Conservation (phyloP, 2,113 vertebrate genomes). For the Pardalotus punctatus region DNA sequence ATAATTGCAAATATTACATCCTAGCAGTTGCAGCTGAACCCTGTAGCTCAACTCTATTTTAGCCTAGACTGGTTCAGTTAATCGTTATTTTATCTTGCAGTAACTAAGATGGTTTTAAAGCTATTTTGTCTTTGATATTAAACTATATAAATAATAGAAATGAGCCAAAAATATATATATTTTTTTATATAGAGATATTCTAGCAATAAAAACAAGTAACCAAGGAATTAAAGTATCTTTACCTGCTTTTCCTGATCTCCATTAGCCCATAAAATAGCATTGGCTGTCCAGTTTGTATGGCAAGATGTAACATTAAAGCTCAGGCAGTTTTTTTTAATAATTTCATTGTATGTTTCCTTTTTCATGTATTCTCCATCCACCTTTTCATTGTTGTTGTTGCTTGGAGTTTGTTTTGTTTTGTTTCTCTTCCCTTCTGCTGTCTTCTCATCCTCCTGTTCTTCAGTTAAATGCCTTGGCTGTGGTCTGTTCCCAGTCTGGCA, state of each 20-base stretch:
- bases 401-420: neutral
- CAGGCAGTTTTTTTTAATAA: neutral
- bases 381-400: neutral
- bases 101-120: neutral
- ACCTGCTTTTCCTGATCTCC: neutral
- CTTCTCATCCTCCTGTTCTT: neutral
- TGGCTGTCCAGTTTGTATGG: neutral
- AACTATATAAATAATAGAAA: neutral
- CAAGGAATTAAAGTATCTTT: neutral
- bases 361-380: neutral
- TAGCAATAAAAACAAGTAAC: neutral
- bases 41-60: neutral
- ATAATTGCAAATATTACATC: constrained; percentile 8
- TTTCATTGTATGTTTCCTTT: neutral
- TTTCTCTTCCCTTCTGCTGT: neutral
- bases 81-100: neutral
- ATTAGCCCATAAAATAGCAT: neutral
- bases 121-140: neutral
- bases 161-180: neutral
- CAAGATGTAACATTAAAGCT: neutral
- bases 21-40: neutral
- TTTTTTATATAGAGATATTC: neutral
- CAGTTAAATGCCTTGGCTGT: neutral
- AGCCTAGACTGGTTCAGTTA: neutral
- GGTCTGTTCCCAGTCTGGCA: neutral